A percentile compares a stretch with the other conserved stretches of the same genome.
Conservation (phyloP, 2,888 invertebrate species). For the Andrena trimmerana region DNA sequence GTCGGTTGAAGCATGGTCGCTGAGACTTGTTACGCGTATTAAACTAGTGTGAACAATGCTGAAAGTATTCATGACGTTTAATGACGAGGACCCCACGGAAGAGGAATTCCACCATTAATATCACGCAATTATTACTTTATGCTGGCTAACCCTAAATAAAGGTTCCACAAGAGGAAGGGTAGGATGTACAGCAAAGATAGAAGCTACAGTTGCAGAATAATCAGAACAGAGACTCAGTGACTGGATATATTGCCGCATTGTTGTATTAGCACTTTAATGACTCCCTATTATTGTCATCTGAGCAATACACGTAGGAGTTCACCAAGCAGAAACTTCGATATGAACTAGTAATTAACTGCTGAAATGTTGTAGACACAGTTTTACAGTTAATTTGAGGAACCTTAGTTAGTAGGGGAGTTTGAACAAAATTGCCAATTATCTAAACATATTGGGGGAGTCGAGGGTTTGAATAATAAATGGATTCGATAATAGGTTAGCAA, state of each 20-base stretch:
- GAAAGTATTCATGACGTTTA: neutral
- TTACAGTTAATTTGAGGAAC: neutral
- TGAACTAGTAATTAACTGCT: neutral
- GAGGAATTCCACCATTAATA: neutral
- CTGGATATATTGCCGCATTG: neutral
- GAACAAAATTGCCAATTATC: no score
- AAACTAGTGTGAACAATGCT: neutral
- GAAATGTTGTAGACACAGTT: neutral
- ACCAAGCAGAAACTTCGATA: neutral
- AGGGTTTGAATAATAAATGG: no score
- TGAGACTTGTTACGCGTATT: neutral
- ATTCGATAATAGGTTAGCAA: no score
- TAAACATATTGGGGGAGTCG: no score
- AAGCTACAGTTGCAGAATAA: neutral
- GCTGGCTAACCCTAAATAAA: constrained; percentile 13
- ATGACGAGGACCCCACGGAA: neutral
- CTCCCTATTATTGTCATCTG: neutral
- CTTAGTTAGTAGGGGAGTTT: no score
- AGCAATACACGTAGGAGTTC: neutral
- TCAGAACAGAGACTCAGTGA: constrained; percentile 6
- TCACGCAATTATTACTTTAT: constrained; percentile 8
- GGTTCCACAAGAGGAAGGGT: neutral
- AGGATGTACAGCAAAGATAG: neutral
- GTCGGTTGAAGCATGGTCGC: no score
- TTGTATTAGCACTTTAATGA: constrained; percentile 15